Evolutionary conservation across 1,140 invertebrate species (phyloP).

Genomic region (Phymorhynchus buccinoides): DNA sequence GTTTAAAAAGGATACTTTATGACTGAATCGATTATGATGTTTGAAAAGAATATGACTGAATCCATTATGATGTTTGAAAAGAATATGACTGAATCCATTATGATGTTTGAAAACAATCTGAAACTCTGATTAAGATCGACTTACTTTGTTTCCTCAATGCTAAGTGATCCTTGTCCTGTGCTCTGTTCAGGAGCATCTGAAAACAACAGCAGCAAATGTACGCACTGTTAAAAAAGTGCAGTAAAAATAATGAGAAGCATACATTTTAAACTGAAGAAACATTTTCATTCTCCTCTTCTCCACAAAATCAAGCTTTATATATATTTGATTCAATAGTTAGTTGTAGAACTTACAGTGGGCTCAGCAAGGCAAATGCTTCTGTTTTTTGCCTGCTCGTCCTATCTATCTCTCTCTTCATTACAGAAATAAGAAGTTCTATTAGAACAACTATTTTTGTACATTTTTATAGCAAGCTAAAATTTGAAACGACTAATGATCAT

Average conservation of each 20-base stretch:
- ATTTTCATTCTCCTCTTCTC: background rate
- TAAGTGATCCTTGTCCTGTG: slow-evolving; percentile 74
- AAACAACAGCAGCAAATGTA: background rate
- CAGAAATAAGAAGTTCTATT: too few species aligned
- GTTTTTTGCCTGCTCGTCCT: too few species aligned
- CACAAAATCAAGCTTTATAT: background rate
- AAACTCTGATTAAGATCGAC: slow-evolving; percentile 32
- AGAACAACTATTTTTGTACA: too few species aligned
- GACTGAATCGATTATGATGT: too few species aligned
- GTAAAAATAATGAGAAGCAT: too few species aligned
- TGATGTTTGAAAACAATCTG: background rate
- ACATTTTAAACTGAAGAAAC: background rate
- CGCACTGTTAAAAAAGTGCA: background rate
- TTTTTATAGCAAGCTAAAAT: too few species aligned
- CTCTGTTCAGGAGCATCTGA: background rate
- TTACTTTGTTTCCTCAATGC: slow-evolving; percentile 91
- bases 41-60: slow-evolving; percentile 34
- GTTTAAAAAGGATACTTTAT: too few species aligned
- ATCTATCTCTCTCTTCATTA: too few species aligned
- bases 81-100: background rate
- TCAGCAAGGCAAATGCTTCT: too few species aligned
- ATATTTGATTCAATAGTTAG: background rate
- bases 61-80: background rate
- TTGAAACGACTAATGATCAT: too few species aligned
- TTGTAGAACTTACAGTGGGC: too few species aligned